Evolutionary conservation across 2,888 invertebrate genomes (phyloP), one percentile per base, ranked within the genome.

Genomic region (Eulithis testata): DNA sequence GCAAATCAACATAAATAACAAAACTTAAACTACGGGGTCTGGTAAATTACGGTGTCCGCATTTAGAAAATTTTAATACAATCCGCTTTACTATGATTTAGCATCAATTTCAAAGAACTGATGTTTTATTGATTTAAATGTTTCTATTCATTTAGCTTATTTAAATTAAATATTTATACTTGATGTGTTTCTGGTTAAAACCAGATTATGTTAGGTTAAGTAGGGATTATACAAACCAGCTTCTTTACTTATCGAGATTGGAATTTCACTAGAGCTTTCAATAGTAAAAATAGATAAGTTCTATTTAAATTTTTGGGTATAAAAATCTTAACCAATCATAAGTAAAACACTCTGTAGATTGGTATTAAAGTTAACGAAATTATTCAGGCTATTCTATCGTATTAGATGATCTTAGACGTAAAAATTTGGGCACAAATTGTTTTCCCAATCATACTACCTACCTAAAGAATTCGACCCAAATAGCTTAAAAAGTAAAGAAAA

Each of bases 101-200:
- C 27, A 53, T 4, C 37, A 12, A 12, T 12, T 37, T 37, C 37
- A 14, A 11, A 12, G 36, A 40, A 37, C 11, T 40, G 53, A 14
- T 8, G 14, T 53, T 40, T 53, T 53, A 53, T 53, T 40, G 14
- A 9, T 12, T 9, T 53, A 52, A 52, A 53, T 53, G 53, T 53
- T 52, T 45, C 21, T 54, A 47, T 47, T 54, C 11, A 27, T 40
- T 6, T 51, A 51, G 37, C 9, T 50, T 50, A 53, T n/a, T 53
- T 4, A 53, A 53, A 53, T 40, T 53, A 53, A 40, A 40, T 53
- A 52, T 21, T 49, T 49, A 49, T 21, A n/a, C 12, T 31, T 51
- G 27, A 51, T 47, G 7, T 51, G 31, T 12, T 27, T 12, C n/a
- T 11, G 7, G 21, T 49, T 49, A 49, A 11, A 3, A 8, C 8